phyloP scores from a whole-genome alignment of 1,140 invertebrate species.

The Epicauta chinensis region DNA sequence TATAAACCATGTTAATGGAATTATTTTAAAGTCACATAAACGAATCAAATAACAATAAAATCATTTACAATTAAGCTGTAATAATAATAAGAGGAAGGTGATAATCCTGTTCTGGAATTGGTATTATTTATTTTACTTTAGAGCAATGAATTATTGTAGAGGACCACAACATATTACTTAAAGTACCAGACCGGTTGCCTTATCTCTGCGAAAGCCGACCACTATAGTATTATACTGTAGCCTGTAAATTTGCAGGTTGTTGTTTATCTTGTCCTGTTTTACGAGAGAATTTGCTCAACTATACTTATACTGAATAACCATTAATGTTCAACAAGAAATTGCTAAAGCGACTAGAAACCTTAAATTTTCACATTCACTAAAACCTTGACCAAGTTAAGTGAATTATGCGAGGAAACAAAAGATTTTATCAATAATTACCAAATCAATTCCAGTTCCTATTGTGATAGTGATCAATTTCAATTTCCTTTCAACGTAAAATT shows the following conservation, averaged over 20 bases:
- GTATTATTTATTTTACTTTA: neutral
- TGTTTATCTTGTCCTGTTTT: conserved; percentile 4
- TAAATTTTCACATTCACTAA: neutral
- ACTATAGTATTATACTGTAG: neutral
- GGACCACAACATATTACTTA: neutral
- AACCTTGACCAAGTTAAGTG: neutral
- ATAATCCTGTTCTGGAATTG: no score
- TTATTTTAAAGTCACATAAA: no score
- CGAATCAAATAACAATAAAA: no score
- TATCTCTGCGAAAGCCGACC: conserved; percentile 4
- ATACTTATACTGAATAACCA: conserved; percentile 1
- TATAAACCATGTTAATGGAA: no score
- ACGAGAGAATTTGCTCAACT: conserved; percentile 2
- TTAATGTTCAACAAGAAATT: conserved; percentile 13
- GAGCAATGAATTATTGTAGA: neutral
- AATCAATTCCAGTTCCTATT: no score
- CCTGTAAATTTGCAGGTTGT: conserved; percentile 12
- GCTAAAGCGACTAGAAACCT: conserved; percentile 1
- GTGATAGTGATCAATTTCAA: no score
- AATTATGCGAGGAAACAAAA: neutral
- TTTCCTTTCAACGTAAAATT: no score
- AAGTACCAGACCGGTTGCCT: no score
- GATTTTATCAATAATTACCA: no score
- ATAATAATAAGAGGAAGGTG: no score
- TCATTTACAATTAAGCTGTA: no score